phyloP scores from a whole-genome alignment of 2,888 invertebrate genomes.

The Drymonia ruficornis region DNA sequence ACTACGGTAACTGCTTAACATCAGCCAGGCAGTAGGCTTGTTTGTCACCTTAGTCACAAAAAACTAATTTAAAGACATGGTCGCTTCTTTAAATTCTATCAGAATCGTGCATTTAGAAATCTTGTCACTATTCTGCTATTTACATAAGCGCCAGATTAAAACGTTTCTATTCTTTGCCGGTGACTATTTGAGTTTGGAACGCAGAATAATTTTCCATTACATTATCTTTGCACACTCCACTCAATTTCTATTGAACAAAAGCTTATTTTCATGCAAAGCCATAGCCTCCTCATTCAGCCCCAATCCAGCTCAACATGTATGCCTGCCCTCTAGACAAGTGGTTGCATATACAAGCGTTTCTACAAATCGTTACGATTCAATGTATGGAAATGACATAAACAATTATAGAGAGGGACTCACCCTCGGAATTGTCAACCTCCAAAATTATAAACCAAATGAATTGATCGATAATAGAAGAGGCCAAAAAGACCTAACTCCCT shows the following conservation, averaged over 20 bases:
- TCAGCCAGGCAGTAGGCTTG: too few relatives aligned
- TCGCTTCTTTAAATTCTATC: conserved; percentile 6
- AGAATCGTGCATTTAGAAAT: conserved; percentile 7
- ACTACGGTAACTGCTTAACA: too few relatives aligned
- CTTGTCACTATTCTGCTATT: conserved; percentile 7
- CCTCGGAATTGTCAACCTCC: too few relatives aligned
- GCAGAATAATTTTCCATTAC: conserved; percentile 22
- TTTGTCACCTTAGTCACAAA: too few relatives aligned
- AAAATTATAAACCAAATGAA: too few relatives aligned
- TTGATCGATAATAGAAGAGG: too few relatives aligned
- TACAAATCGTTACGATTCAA: too few relatives aligned
- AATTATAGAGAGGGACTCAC: too few relatives aligned
- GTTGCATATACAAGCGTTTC: too few relatives aligned
- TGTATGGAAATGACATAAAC: too few relatives aligned
- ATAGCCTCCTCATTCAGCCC: conserved; percentile 39
- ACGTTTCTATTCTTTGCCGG: conserved; percentile 10
- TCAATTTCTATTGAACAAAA: conserved; percentile 27
- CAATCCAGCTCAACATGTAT: conserved; percentile 45
- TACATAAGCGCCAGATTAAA: conserved; percentile 8
- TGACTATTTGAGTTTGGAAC: conserved; percentile 6
- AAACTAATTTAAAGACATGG: conserved; percentile 2
- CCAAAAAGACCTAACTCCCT: too few relatives aligned
- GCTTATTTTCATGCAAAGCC: conserved; percentile 35
- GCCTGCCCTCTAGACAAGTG: too few relatives aligned
- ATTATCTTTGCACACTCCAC: conserved; percentile 10